Evolutionary conservation across 2,113 vertebrate genomes (phyloP).

Genomic region (Embiotoca jacksoni): DNA sequence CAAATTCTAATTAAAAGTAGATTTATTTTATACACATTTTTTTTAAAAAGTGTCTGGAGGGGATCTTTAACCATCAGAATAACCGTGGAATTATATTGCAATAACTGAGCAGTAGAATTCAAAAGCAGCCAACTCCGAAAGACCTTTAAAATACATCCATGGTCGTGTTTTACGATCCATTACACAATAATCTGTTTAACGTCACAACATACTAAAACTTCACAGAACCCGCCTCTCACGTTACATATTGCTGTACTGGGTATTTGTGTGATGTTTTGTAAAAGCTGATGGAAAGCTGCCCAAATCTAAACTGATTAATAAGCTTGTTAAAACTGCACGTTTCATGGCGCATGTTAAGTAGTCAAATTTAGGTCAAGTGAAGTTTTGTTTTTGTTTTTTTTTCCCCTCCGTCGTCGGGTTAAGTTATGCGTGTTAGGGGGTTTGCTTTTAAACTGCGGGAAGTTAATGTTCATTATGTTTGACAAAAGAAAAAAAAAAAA

Average conservation of each 20-base stretch:
- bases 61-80: too few relatives aligned
- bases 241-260: not conserved
- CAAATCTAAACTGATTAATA: conserved; percentile 8
- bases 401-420: not conserved
- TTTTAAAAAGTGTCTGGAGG: too few relatives aligned
- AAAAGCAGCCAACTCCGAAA: not conserved
- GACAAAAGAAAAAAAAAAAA: not conserved
- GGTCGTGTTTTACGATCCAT: not conserved
- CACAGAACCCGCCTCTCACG: not conserved
- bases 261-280: not conserved
- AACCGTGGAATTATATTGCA: too few relatives aligned
- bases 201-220: not conserved
- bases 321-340: not conserved
- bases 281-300: conserved; percentile 13
- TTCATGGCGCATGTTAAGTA: conserved; percentile 19
- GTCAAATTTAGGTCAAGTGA: conserved; percentile 53
- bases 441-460: conserved; percentile 1
- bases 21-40: too few relatives aligned
- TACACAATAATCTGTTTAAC: not conserved
- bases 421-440: conserved; percentile 13
- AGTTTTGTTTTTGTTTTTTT: not conserved
- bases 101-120: not conserved
- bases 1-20: too few relatives aligned
- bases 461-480: conserved; percentile 1
- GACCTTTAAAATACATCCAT: not conserved